Base-by-base conservation (phyloP, 1,140 invertebrate species). In the Bombus haemorrhoidalis region DNA sequence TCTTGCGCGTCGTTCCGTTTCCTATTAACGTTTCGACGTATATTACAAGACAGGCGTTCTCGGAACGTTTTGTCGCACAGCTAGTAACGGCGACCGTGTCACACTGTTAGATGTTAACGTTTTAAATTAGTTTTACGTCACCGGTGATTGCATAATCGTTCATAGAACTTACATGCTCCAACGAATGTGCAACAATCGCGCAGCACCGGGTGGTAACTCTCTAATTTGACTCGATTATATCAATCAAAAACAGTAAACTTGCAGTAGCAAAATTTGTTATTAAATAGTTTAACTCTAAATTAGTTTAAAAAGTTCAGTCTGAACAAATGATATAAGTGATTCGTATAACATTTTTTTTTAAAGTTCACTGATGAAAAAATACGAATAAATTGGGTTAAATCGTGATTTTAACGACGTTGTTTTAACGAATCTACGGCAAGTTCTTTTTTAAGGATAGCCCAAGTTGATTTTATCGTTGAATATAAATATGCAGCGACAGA, bases 91-190 rank as follows among this genome's bases (percentile, higher is more conserved):
- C n/a, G 28, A 18, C 39, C 71, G 71, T 43, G 71, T 43, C 39
- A 39, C 39, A 39, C 57, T 59, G 57, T 28, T n/a, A 47, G 72
- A 47, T 32, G 73, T 53, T 75, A 53, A 75, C 43, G 73, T 75
- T 75, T 75, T 75, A 75, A 75, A 75, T 75, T 75, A 75, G 73
- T 75, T 75, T 75, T 75, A 75, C 73, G 73, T 75, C 73, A 75
- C 73, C 73, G 22, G 43, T 75, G 43, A 75, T 75, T 75, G 73
- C 43, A 75, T 47, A 75, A 75, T 75, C 43, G 73, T 39, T 53
- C 32, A 12, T 34, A 15, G 22, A 34, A 75, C 73, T 43, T 75
- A 75, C 43, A 9, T 75, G 18, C 43, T 25, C 22, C 43, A 32
- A 75, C 41, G 22, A 75, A 74, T 53, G 32, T 53, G 41, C 32